Evolutionary conservation across 2,888 invertebrate genomes (phyloP).

Genomic region (Lasioglossum malachurum): DNA sequence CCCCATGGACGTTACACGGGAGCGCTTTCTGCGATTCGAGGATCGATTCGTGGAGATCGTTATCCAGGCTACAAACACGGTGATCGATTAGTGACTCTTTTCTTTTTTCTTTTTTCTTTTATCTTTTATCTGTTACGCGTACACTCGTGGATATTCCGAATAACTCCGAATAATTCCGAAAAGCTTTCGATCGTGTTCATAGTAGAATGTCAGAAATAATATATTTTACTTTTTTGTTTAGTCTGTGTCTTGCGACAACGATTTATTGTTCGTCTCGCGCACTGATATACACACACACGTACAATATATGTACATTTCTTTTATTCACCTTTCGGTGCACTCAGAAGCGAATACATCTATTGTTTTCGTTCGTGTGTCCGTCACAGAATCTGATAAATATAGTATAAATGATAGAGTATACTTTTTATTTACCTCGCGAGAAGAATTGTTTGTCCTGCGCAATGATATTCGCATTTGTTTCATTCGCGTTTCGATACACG

Average conservation of each 20-base stretch:
- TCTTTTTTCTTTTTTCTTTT: neutral
- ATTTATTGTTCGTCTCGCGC: neutral
- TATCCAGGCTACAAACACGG: neutral
- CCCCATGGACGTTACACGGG: neutral
- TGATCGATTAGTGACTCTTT: neutral
- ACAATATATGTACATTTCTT: too few relatives aligned
- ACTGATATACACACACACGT: too few relatives aligned
- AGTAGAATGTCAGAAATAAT: neutral
- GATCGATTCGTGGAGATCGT: conserved; percentile 5
- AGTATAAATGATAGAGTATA: too few relatives aligned
- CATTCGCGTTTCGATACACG: too few relatives aligned
- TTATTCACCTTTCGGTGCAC: too few relatives aligned
- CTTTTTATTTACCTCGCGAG: too few relatives aligned
- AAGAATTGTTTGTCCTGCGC: too few relatives aligned
- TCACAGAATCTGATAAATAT: too few relatives aligned
- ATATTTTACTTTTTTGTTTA: neutral
- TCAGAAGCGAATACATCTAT: too few relatives aligned
- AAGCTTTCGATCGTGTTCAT: neutral
- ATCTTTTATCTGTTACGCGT: neutral
- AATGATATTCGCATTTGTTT: too few relatives aligned
- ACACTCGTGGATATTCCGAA: neutral
- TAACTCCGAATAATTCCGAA: neutral
- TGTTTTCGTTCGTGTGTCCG: too few relatives aligned
- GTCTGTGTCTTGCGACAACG: neutral
- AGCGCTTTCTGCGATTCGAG: neutral